Percentiles rank a stretch among this genome's conserved stretches.
Evolutionary conservation across 2,888 invertebrate genomes (phyloP).

Genomic region (Dryomyza anilis): DNA sequence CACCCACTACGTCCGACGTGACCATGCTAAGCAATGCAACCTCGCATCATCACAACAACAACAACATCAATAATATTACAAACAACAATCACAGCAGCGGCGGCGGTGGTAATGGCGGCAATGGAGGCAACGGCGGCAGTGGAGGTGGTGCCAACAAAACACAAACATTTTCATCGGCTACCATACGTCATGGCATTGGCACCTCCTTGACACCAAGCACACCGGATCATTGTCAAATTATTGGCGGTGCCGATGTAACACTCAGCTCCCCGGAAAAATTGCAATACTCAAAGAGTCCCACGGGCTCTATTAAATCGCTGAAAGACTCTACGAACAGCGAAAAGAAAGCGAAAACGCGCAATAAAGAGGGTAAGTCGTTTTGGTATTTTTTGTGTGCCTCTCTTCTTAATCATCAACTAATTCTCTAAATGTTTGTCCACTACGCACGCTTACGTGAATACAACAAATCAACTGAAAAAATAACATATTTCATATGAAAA

Average conservation of each 20-base stretch:
- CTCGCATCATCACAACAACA: slow-evolving; percentile 30
- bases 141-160: slow-evolving; percentile 46
- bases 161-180: slow-evolving; percentile 56
- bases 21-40: slow-evolving; percentile 39
- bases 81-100: too few species aligned
- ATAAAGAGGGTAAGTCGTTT: slow-evolving; percentile 58
- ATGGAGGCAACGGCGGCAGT: too few species aligned
- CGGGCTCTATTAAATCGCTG: slow-evolving; percentile 65
- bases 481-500: too few species aligned
- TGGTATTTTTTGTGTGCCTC: neutral
- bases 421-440: slow-evolving; percentile 22
- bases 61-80: too few species aligned
- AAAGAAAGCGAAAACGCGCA: slow-evolving; percentile 58
- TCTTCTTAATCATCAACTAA: neutral
- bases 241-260: slow-evolving; percentile 49
- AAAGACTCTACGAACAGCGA: slow-evolving; percentile 61
- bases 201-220: slow-evolving; percentile 56
- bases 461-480: too few species aligned
- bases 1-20: slow-evolving; percentile 43
- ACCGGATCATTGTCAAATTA: slow-evolving; percentile 56
- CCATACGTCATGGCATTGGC: slow-evolving; percentile 60
- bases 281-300: slow-evolving; percentile 64
- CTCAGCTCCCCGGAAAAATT: slow-evolving; percentile 56
- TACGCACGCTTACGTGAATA: slow-evolving; percentile 26
- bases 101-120: too few species aligned